These are phyloP conservation scores for Cerastis leucographa DNA, from an alignment of 2,888 invertebrate genomes.

Conservation along the genomic window DNA sequence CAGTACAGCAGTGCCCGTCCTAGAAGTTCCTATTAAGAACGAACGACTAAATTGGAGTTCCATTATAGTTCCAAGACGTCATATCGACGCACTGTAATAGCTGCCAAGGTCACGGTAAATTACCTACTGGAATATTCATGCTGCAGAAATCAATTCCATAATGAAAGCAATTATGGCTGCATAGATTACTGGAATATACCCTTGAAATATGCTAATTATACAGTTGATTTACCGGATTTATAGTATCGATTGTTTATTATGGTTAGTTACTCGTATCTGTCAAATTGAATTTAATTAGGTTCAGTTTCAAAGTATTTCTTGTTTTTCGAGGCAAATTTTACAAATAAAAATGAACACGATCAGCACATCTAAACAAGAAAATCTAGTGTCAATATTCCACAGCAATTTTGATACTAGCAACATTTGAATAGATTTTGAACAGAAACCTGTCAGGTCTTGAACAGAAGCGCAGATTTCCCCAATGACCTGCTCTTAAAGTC, in stretches of 20 bases:
- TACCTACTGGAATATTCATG: conserved; percentile 47
- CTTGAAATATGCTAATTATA: conserved; percentile 37
- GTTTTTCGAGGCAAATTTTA: not conserved
- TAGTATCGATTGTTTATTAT: conserved; percentile 16
- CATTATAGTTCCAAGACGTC: conserved; percentile 41
- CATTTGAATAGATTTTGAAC: not conserved
- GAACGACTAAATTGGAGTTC: conserved; percentile 47
- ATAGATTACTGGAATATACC: conserved; percentile 33
- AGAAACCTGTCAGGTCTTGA: not conserved
- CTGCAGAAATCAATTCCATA: conserved; percentile 45
- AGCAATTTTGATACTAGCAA: not conserved
- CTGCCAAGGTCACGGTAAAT: conserved; percentile 23
- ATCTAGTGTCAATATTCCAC: not conserved
- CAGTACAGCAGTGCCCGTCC: not conserved
- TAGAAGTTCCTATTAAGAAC: conserved; percentile 24
- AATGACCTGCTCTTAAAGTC: not conserved
- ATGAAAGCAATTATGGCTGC: conserved; percentile 34
- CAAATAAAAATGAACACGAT: not conserved
- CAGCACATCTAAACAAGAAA: not conserved
- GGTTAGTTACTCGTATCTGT: no score
- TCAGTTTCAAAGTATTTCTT: not conserved
- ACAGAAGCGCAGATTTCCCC: not conserved
- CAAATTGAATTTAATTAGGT: conserved; percentile 3
- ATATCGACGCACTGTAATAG: conserved; percentile 37
- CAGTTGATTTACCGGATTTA: conserved; percentile 14